Evolutionary conservation across 2,888 invertebrate genomes (phyloP).

Genomic region (Brenthis hecate): DNA sequence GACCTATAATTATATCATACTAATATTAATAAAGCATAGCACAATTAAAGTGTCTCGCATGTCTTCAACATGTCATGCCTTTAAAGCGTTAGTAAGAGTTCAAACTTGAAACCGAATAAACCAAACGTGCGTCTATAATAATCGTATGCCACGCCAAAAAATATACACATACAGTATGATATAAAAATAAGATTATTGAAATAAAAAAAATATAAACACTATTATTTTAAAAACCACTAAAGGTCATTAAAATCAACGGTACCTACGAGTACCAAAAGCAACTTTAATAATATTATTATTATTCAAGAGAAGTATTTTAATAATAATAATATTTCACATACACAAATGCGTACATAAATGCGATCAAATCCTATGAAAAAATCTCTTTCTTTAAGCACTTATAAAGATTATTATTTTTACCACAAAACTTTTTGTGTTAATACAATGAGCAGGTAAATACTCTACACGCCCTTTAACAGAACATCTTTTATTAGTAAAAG

Average conservation of each 20-base stretch:
- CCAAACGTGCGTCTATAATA: constrained; percentile 56
- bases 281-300: background rate
- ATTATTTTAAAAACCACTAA: background rate
- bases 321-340: background rate
- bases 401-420: too few species aligned
- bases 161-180: constrained; percentile 51
- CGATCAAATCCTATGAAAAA: too few species aligned
- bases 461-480: too few species aligned
- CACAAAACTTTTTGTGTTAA: too few species aligned
- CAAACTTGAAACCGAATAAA: constrained; percentile 61
- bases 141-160: constrained; percentile 54
- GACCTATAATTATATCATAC: too few species aligned
- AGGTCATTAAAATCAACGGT: too few species aligned
- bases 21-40: background rate
- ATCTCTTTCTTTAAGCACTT: too few species aligned
- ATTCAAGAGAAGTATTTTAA: background rate
- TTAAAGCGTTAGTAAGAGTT: constrained; percentile 48
- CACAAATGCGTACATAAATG: background rate
- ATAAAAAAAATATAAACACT: background rate
- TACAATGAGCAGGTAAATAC: too few species aligned
- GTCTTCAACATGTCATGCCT: constrained; percentile 7
- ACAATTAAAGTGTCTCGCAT: background rate
- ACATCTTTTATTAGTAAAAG: too few species aligned
- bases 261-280: too few species aligned
- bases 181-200: background rate